Conservation (phyloP, 2,888 invertebrate genomes). For the Ectemnius lituratus region DNA sequence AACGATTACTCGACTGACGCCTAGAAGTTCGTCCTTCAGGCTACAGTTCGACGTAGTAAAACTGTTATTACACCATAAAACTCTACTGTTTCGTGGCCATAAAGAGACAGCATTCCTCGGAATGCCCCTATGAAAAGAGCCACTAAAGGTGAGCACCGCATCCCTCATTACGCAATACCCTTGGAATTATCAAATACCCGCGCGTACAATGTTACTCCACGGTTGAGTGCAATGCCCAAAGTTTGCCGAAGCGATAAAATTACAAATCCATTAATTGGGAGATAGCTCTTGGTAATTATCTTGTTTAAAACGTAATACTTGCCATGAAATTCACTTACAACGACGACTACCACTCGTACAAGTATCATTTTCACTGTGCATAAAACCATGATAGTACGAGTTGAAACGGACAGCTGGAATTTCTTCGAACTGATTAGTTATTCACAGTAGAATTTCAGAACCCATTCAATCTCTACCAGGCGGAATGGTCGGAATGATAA, state of each 20-base stretch:
- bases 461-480: background rate
- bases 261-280: background rate
- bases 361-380: too few species aligned
- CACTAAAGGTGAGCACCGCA: background rate
- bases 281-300: background rate
- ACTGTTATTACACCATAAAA: conserved; percentile 27
- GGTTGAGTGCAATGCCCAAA: background rate
- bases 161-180: conserved; percentile 3
- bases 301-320: too few species aligned
- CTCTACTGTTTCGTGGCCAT: background rate
- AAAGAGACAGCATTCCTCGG: background rate
- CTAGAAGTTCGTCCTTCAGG: background rate
- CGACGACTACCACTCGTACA: too few species aligned
- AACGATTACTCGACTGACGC: too few species aligned
- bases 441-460: too few species aligned
- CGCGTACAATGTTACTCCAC: background rate
- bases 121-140: background rate
- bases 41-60: conserved; percentile 13
- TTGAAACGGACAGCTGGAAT: too few species aligned
- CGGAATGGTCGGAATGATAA: background rate
- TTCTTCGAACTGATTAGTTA: too few species aligned
- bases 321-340: too few species aligned
- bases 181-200: background rate
- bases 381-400: too few species aligned
- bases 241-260: background rate